Evolutionary conservation across 1,140 invertebrate species (phyloP).

Genomic region (Idris sp.): DNA sequence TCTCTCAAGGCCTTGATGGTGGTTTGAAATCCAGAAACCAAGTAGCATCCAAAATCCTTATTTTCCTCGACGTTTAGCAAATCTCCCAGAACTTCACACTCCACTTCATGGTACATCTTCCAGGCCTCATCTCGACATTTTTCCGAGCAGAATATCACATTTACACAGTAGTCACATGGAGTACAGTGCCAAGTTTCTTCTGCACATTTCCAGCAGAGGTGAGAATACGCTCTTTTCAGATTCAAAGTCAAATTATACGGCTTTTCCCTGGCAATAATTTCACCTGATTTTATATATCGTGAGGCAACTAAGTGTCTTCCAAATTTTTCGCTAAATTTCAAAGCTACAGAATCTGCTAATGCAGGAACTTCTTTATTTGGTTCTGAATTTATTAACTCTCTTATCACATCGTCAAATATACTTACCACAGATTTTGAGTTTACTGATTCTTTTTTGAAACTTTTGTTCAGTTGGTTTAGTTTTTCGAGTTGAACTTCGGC

Average conservation of each 20-base stretch:
- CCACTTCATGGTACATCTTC: conserved; percentile 83
- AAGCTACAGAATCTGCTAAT: background rate
- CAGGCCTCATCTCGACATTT: conserved; percentile 82
- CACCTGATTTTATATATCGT: conserved; percentile 84
- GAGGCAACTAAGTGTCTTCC: conserved; percentile 74
- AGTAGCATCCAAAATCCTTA: background rate
- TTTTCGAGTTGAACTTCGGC: background rate
- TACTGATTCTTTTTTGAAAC: too few species aligned
- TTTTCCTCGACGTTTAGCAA: background rate
- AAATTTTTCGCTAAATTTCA: background rate
- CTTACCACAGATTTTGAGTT: background rate
- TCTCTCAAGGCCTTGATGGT: too few species aligned
- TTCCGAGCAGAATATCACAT: conserved; percentile 84
- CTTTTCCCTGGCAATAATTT: conserved; percentile 87
- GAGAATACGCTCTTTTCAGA: conserved; percentile 79
- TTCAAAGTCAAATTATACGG: conserved; percentile 85
- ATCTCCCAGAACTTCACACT: conserved; percentile 79
- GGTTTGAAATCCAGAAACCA: background rate
- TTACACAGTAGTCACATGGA: conserved; percentile 82
- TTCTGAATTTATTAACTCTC: background rate
- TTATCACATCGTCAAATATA: background rate
- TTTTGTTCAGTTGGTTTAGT: too few species aligned
- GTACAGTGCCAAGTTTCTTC: conserved; percentile 78
- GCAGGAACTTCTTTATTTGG: background rate
- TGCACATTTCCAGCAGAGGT: conserved; percentile 88